A percentile compares a stretch with the other conserved stretches of the same genome.
phyloP scores from a whole-genome alignment of 64 coral and sea anemone species.

The Anthopleura sola region DNA sequence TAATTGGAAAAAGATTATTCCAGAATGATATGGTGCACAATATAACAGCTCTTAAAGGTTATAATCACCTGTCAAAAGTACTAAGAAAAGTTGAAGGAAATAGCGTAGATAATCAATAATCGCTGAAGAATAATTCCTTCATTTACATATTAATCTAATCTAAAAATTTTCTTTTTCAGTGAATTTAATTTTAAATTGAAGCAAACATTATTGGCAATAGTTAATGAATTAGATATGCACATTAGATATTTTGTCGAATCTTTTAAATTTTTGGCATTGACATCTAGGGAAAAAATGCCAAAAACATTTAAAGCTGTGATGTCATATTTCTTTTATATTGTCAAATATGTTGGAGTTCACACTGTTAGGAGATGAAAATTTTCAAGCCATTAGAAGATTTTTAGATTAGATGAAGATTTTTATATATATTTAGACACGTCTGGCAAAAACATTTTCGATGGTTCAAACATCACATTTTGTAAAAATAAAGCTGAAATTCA shows the following conservation, averaged over 20 bases:
- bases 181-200: slow-evolving; percentile 3
- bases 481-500: background rate
- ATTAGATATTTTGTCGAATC: too few relatives aligned
- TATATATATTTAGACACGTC: background rate
- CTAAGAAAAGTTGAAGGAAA: background rate
- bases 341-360: background rate
- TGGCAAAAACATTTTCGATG: background rate
- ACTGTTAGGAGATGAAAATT: background rate
- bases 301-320: background rate
- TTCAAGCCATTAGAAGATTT: background rate
- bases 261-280: background rate
- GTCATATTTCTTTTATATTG: background rate
- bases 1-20: background rate
- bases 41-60: background rate
- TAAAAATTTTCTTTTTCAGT: background rate
- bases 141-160: background rate
- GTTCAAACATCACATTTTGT: background rate
- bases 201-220: background rate
- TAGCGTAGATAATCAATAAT: background rate
- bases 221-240: background rate
- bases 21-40: background rate
- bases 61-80: background rate
- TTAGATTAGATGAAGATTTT: background rate
- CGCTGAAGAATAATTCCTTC: background rate
- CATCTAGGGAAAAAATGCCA: background rate